Conservation (phyloP, 2,888 invertebrate species). For the Parasteatoda lunata region DNA sequence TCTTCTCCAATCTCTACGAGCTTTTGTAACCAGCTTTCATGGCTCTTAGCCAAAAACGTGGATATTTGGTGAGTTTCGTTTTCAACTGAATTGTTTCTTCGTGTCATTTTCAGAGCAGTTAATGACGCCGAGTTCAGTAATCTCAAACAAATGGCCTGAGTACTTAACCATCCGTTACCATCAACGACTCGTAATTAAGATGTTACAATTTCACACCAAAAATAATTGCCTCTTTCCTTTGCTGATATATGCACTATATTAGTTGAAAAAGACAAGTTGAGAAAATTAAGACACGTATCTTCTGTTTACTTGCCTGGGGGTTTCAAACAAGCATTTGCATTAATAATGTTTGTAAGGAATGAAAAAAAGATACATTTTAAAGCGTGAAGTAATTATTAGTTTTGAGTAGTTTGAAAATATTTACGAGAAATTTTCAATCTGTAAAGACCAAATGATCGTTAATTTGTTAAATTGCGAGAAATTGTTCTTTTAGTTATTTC, state of each 20-base stretch:
- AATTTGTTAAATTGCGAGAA: no score
- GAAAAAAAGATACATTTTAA: no score
- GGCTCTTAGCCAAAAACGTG: slow-evolving; percentile 28
- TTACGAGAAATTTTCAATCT: no score
- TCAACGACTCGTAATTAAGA: background rate
- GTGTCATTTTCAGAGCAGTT: slow-evolving; percentile 16
- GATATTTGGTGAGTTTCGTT: slow-evolving; percentile 8
- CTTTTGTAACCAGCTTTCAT: slow-evolving; percentile 11
- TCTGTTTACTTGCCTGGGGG: background rate
- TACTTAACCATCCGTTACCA: background rate
- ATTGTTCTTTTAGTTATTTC: no score
- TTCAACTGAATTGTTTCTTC: background rate
- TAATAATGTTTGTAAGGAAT: no score
- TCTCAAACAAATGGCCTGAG: background rate
- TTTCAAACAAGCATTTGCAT: no score
- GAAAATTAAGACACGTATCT: background rate
- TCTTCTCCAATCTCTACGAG: slow-evolving; percentile 9
- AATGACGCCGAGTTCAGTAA: slow-evolving; percentile 7
- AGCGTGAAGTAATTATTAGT: no score
- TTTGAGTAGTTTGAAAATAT: no score
- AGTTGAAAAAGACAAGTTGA: background rate
- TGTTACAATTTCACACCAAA: background rate
- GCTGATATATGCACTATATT: background rate
- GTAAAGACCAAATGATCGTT: no score
- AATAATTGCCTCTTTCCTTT: background rate